These are phyloP conservation scores for Drosophila insularis DNA, from an alignment of 1,140 invertebrate species.

Conservation along the genomic window DNA sequence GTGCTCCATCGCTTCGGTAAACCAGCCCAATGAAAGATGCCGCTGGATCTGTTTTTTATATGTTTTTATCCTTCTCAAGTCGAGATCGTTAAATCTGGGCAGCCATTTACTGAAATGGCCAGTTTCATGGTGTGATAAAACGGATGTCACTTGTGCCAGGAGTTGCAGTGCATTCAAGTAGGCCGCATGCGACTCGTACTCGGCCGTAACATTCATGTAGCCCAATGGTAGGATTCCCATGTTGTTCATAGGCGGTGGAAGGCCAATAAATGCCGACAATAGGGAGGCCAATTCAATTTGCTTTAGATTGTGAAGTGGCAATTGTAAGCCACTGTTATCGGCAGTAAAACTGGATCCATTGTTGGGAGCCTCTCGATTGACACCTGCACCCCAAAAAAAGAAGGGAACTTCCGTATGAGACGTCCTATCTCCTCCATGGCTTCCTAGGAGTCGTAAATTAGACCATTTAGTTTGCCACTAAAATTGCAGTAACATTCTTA, in stretches of 20 bases:
- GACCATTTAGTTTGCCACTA: too few relatives aligned
- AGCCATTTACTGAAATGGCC: slow-evolving; percentile 50
- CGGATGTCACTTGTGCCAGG: slow-evolving; percentile 83
- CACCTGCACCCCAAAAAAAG: slow-evolving; percentile 95
- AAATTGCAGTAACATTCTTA: slow-evolving; percentile 49
- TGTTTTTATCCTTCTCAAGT: slow-evolving; percentile 16
- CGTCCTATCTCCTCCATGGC: slow-evolving; percentile 90
- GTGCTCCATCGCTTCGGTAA: slow-evolving; percentile 22
- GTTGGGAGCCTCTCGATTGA: slow-evolving; percentile 77
- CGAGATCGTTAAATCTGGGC: slow-evolving; percentile 19
- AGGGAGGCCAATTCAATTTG: slow-evolving; percentile 96
- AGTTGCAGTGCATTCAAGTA: slow-evolving; percentile 90
- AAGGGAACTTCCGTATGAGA: slow-evolving; percentile 95
- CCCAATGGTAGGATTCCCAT: slow-evolving; percentile 88
- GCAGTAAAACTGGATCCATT: not conserved
- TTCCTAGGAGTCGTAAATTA: slow-evolving; percentile 82
- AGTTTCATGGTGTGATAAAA: slow-evolving; percentile 26
- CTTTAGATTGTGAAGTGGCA: slow-evolving; percentile 85
- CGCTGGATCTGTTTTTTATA: slow-evolving; percentile 19
- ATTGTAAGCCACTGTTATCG: slow-evolving; percentile 82
- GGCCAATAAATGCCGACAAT: slow-evolving; percentile 92
- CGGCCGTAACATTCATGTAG: slow-evolving; percentile 84
- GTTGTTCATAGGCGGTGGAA: slow-evolving; percentile 95
- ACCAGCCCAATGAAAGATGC: slow-evolving; percentile 6
- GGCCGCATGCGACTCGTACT: slow-evolving; percentile 85